Conservation (phyloP, 2,888 invertebrate species). For the Erannis defoliaria region DNA sequence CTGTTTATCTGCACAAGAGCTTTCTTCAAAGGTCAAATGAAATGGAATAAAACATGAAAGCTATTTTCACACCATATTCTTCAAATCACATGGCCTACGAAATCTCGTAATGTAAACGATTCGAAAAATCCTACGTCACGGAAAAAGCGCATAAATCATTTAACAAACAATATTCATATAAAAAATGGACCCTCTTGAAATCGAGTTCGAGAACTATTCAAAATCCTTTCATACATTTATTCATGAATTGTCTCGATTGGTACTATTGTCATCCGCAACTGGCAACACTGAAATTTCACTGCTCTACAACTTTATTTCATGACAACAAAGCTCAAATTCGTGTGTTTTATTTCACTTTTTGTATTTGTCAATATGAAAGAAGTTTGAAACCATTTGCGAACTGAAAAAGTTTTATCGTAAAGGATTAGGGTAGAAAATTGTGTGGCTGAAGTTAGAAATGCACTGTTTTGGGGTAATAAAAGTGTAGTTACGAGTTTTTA, state of each 20-base stretch:
- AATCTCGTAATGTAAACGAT: conserved; percentile 17
- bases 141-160: conserved; percentile 37
- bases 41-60: conserved; percentile 17
- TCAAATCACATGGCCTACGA: not conserved
- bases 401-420: conserved; percentile 34
- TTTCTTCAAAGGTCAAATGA: not conserved
- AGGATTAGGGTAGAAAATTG: conserved; percentile 39
- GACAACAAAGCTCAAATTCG: conserved; percentile 30
- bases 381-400: conserved; percentile 38
- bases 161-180: conserved; percentile 48
- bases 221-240: conserved; percentile 51
- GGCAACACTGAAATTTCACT: conserved; percentile 29
- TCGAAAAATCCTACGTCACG: conserved; percentile 16
- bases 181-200: conserved; percentile 44
- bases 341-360: not conserved
- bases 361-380: conserved; percentile 35
- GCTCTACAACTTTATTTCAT: conserved; percentile 15
- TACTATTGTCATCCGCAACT: conserved; percentile 47
- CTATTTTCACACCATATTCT: conserved; percentile 11
- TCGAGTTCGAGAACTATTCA: conserved; percentile 46
- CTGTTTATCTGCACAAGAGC: not conserved
- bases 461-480: conserved; percentile 37
- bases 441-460: conserved; percentile 2
- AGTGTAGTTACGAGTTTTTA: conserved; percentile 44
- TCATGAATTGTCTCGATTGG: conserved; percentile 50